A percentile compares a stretch with the other conserved stretches of the same genome.
These are phyloP conservation scores for Paralinhomoeus sp. DNA, from an alignment of 2,888 invertebrate genomes.

Conservation along the genomic window DNA sequence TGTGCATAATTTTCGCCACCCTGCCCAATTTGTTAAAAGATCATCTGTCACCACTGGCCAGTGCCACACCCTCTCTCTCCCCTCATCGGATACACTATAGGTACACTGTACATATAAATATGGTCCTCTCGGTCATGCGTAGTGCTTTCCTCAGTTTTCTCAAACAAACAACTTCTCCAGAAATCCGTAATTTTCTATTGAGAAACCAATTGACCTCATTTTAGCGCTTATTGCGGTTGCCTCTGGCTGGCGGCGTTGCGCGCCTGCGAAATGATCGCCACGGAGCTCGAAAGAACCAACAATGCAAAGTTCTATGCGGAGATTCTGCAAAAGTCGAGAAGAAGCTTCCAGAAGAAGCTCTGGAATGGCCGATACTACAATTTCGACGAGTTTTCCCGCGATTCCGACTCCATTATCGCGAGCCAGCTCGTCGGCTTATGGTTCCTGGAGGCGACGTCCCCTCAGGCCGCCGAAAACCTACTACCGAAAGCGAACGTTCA, in stretches of 20 bases:
- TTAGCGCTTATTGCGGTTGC: constrained; percentile 71
- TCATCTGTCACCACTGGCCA: too few species aligned
- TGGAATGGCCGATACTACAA: constrained; percentile 38
- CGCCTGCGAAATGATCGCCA: constrained; percentile 27
- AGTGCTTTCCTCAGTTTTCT: too few species aligned
- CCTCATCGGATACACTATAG: too few species aligned
- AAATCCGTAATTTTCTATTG: too few species aligned
- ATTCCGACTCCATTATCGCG: constrained; percentile 56
- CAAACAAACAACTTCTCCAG: too few species aligned
- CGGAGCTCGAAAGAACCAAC: constrained; percentile 19
- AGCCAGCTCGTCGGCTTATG: constrained; percentile 82
- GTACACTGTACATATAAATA: too few species aligned
- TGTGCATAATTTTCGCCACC: too few species aligned
- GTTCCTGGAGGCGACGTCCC: constrained; percentile 42
- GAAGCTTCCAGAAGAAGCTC: constrained; percentile 25
- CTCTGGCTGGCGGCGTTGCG: constrained; percentile 55
- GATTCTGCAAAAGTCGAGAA: constrained; percentile 22
- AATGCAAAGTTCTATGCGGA: constrained; percentile 15
- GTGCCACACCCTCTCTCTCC: too few species aligned
- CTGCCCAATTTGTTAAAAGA: too few species aligned
- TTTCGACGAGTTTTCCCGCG: constrained; percentile 42
- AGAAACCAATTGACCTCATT: too few species aligned
- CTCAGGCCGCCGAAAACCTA: constrained; percentile 30
- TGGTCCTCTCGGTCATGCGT: too few species aligned
- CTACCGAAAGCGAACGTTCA: constrained; percentile 52